These are phyloP conservation scores for Lamellibrachia luymesi DNA, from an alignment of 1,140 invertebrate genomes.

Conservation along the genomic window DNA sequence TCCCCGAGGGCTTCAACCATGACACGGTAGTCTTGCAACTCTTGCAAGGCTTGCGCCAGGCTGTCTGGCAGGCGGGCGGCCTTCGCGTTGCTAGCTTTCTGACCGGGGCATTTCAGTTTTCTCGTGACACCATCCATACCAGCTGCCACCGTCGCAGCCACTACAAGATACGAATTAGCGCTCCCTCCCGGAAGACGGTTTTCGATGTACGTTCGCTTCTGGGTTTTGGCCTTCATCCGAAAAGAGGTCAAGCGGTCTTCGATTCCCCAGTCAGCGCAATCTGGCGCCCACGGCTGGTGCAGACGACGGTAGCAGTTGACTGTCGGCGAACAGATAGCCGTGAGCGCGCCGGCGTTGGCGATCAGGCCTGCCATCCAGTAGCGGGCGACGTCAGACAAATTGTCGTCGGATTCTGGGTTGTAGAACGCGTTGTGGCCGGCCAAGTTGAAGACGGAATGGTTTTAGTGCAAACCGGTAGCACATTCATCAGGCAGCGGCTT, in stretches of 20 bases:
- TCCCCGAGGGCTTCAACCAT: slow-evolving; percentile 25
- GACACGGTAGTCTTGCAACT: slow-evolving; percentile 20
- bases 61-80: background rate
- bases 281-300: slow-evolving; percentile 20
- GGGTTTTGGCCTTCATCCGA: slow-evolving; percentile 25
- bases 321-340: slow-evolving; percentile 28
- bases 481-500: slow-evolving; percentile 11
- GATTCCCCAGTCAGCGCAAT: slow-evolving; percentile 26
- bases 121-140: slow-evolving; percentile 30
- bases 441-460: slow-evolving; percentile 31
- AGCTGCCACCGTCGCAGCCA: slow-evolving; percentile 31
- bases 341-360: slow-evolving; percentile 25
- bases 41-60: slow-evolving; percentile 6
- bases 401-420: slow-evolving; percentile 21
- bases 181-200: slow-evolving; percentile 26
- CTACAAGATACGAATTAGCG: slow-evolving; percentile 27
- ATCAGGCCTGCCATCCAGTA: slow-evolving; percentile 32
- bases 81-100: background rate
- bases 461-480: slow-evolving; percentile 26
- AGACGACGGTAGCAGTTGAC: slow-evolving; percentile 31
- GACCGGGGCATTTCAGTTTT: slow-evolving; percentile 17
- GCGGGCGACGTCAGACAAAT: slow-evolving; percentile 23
- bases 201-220: slow-evolving; percentile 28
- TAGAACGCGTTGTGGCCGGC: slow-evolving; percentile 26
- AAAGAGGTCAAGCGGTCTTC: slow-evolving; percentile 22